phyloP scores from a whole-genome alignment of 2,113 vertebrate genomes.

The Ailuropoda melanoleuca region DNA sequence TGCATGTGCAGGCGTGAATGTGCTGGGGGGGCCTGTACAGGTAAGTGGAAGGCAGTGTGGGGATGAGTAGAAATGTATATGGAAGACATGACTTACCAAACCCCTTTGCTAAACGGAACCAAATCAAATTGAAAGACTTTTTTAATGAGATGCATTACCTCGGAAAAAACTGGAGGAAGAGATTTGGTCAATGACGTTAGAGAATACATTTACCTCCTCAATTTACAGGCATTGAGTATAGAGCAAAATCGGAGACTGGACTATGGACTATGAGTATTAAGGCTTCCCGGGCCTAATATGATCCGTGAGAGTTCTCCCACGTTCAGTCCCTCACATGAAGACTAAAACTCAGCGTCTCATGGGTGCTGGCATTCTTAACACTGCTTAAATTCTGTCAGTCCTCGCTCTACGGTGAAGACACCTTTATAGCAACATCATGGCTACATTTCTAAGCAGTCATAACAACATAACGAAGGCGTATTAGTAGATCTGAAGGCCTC shows the following conservation, averaged over 20 bases:
- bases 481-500: slow-evolving; percentile 59
- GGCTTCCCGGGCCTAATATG: slow-evolving; percentile 59
- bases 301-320: slow-evolving; percentile 43
- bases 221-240: slow-evolving; percentile 21
- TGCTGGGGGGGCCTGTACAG: neutral
- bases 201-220: slow-evolving; percentile 8
- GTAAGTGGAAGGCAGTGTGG: slow-evolving; percentile 42
- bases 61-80: neutral
- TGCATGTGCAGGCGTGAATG: slow-evolving; percentile 1
- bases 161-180: slow-evolving; percentile 35
- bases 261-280: slow-evolving; percentile 61
- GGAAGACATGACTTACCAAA: slow-evolving; percentile 57
- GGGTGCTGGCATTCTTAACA: slow-evolving; percentile 73
- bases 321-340: slow-evolving; percentile 61
- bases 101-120: slow-evolving; percentile 8
- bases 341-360: slow-evolving; percentile 54
- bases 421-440: neutral
- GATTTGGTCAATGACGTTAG: neutral
- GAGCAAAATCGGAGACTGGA: slow-evolving; percentile 1
- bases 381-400: slow-evolving; percentile 54
- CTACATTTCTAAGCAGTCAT: slow-evolving; percentile 55
- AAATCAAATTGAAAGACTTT: neutral
- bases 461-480: slow-evolving; percentile 40
- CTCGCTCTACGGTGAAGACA: neutral
- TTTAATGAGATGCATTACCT: neutral